Percentiles rank a stretch among this genome's conserved stretches.
These are phyloP conservation scores for Melanargia galathea DNA, from an alignment of 2,888 invertebrate genomes.

Conservation along the genomic window DNA sequence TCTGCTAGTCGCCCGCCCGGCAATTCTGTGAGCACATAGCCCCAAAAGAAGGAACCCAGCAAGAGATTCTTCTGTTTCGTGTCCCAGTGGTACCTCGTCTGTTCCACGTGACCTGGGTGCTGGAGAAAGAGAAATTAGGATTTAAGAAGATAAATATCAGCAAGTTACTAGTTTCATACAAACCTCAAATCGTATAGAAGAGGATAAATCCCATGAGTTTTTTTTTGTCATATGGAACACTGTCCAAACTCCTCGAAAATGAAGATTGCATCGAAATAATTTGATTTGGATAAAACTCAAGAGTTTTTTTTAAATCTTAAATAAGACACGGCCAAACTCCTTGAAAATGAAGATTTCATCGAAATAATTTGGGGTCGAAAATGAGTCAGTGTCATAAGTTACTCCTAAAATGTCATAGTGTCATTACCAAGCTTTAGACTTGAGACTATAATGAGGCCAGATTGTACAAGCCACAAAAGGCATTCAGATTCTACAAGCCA, in stretches of 20 bases:
- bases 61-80: constrained; percentile 90
- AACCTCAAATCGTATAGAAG: too few relatives aligned
- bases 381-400: too few relatives aligned
- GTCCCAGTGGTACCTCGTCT: constrained; percentile 88
- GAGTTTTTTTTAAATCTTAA: too few relatives aligned
- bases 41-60: constrained; percentile 95
- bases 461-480: neutral
- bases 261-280: too few relatives aligned
- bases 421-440: neutral
- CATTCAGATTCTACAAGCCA: neutral
- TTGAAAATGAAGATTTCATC: too few relatives aligned
- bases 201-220: too few relatives aligned
- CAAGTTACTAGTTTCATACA: too few relatives aligned
- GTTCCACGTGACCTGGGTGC: constrained; percentile 74
- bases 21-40: constrained; percentile 93
- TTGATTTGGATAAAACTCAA: too few relatives aligned
- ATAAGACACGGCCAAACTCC: too few relatives aligned
- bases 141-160: neutral
- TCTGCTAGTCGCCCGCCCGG: constrained; percentile 94
- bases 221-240: too few relatives aligned
- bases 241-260: too few relatives aligned
- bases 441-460: constrained; percentile 9
- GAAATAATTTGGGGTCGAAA: too few relatives aligned
- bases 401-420: neutral
- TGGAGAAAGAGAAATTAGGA: constrained; percentile 40